phyloP scores from a whole-genome alignment of 30 jellyfish, hydroid and myxozoan species.

The Turritopsis dohrnii region DNA sequence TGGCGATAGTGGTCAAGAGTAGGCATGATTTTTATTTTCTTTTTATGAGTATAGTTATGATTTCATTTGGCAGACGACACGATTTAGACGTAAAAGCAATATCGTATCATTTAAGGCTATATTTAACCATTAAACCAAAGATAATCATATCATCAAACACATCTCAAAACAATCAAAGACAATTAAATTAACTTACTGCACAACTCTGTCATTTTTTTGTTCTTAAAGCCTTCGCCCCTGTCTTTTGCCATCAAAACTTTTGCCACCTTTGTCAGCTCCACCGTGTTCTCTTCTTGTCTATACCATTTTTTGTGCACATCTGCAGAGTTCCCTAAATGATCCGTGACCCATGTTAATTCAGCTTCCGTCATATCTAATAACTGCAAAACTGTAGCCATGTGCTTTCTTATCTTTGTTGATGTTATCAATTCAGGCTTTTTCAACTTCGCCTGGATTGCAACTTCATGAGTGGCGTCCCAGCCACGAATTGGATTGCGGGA shows the following conservation, averaged over 20 bases:
- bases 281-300: conserved; percentile 16
- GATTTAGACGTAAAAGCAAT: too few species aligned
- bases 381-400: conserved; percentile 34
- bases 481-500: background rate
- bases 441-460: background rate
- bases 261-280: conserved; percentile 31
- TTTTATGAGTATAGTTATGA: too few species aligned
- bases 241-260: conserved; percentile 27
- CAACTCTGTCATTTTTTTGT: conserved; percentile 4
- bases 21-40: too few species aligned
- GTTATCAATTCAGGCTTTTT: background rate
- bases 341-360: conserved; percentile 30
- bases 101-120: too few species aligned
- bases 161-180: too few species aligned
- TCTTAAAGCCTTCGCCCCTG: conserved; percentile 20
- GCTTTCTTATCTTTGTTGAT: conserved; percentile 14
- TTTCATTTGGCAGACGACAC: too few species aligned
- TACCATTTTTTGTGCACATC: conserved; percentile 36
- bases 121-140: too few species aligned
- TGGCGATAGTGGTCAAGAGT: too few species aligned
- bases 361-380: conserved; percentile 32
- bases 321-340: conserved; percentile 23
- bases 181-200: background rate
- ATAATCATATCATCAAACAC: too few species aligned
- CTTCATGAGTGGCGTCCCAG: background rate